These are phyloP conservation scores for Solenopsis invicta DNA, from an alignment of 1,140 invertebrate species.

Conservation along the genomic window DNA sequence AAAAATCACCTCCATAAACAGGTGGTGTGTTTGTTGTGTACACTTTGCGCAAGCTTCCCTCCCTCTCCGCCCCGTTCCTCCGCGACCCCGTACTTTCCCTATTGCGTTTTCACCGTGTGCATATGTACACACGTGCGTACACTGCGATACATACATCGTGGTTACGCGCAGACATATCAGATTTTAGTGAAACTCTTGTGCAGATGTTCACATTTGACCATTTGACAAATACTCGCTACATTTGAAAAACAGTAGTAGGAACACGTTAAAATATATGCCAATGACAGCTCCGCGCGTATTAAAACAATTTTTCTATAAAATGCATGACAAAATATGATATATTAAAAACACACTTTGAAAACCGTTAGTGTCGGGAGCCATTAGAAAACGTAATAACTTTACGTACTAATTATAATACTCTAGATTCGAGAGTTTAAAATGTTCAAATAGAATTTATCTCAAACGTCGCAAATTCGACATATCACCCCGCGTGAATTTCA, in stretches of 20 bases:
- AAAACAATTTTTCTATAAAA: not conserved
- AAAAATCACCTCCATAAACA: conserved; percentile 69
- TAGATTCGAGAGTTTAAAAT: not conserved
- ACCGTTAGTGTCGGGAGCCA: not conserved
- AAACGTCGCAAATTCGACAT: conserved; percentile 23
- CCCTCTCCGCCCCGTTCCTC: not conserved
- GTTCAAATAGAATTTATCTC: conserved; percentile 10
- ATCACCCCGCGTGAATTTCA: not conserved
- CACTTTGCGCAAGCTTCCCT: conserved; percentile 34
- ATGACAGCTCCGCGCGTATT: not conserved
- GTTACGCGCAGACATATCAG: not conserved
- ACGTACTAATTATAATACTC: not conserved
- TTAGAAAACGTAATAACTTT: not conserved
- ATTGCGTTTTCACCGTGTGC: conserved; percentile 42
- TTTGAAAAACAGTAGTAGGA: not conserved
- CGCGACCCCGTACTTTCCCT: conserved; percentile 20
- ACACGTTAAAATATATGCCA: not conserved
- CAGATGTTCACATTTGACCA: not conserved
- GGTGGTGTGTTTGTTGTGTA: conserved; percentile 61
- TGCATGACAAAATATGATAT: not conserved
- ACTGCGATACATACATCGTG: not conserved
- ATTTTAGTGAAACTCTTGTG: conserved; percentile 16
- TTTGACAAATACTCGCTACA: not conserved
- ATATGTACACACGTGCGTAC: conserved; percentile 24
- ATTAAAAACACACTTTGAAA: not conserved